phyloP scores from a whole-genome alignment of 2,888 invertebrate species.

The Drosophila histrio region DNA sequence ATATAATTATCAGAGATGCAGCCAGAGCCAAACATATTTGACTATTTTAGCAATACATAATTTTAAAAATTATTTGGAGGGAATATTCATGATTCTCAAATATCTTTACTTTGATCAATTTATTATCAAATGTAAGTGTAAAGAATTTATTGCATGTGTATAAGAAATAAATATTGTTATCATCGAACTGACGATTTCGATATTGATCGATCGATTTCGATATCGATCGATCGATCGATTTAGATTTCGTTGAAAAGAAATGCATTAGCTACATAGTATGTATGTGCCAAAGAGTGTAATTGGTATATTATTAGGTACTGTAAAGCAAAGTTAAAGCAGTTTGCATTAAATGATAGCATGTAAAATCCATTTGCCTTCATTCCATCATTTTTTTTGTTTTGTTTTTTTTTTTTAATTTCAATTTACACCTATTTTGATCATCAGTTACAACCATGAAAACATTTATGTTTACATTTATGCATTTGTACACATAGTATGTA shows the following conservation, averaged over 20 bases:
- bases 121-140: slow-evolving; percentile 56
- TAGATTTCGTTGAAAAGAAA: slow-evolving; percentile 44
- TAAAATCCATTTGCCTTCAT: slow-evolving; percentile 44
- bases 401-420: no score
- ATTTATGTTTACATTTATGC: slow-evolving; percentile 59
- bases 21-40: slow-evolving; percentile 52
- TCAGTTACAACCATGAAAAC: slow-evolving; percentile 83
- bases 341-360: slow-evolving; percentile 51
- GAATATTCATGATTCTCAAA: slow-evolving; percentile 82
- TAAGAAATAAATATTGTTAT: slow-evolving; percentile 41
- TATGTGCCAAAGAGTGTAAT: slow-evolving; percentile 23
- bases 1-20: slow-evolving; percentile 67
- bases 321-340: slow-evolving; percentile 56
- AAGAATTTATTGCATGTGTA: slow-evolving; percentile 46
- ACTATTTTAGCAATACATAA: slow-evolving; percentile 72
- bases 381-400: slow-evolving; percentile 16
- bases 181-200: no score
- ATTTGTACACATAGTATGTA: slow-evolving; percentile 44
- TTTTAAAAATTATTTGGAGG: slow-evolving; percentile 83
- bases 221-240: slow-evolving; percentile 4
- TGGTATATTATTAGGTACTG: slow-evolving; percentile 41
- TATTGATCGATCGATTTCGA: slow-evolving; percentile 2
- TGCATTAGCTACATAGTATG: slow-evolving; percentile 24
- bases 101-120: slow-evolving; percentile 61
- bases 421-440: slow-evolving; percentile 81